Conservation (phyloP, 2,888 invertebrate species). For the Bibio marci region DNA sequence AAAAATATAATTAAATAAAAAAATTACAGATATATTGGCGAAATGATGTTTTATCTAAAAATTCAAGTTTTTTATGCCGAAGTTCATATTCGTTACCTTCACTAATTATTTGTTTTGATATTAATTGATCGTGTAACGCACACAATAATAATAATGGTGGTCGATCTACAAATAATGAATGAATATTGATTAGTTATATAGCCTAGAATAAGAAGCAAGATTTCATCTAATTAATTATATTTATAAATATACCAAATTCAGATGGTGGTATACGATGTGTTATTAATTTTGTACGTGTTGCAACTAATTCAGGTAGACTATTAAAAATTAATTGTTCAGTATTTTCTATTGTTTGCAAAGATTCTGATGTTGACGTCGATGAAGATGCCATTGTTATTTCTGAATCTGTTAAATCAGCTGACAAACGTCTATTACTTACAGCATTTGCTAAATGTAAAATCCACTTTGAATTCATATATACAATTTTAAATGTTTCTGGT, state of each 20-base stretch:
- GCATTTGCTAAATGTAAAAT: conserved; percentile 18
- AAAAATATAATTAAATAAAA: conserved; percentile 1
- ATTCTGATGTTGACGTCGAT: too few relatives aligned
- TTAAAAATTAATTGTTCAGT: too few relatives aligned
- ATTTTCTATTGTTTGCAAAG: too few relatives aligned
- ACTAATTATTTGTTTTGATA: conserved; percentile 24
- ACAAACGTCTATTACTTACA: conserved; percentile 10
- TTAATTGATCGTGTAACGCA: conserved; percentile 25
- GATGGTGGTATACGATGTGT: conserved; percentile 55
- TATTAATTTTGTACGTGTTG: conserved; percentile 20
- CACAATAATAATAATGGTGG: conserved; percentile 24
- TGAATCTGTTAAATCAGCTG: too few relatives aligned
- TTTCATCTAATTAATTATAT: neutral
- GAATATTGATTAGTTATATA: conserved; percentile 3
- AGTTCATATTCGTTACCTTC: conserved; percentile 23
- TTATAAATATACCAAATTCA: conserved; percentile 50
- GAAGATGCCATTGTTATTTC: too few relatives aligned
- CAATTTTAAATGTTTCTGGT: conserved; percentile 50
- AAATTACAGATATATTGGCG: conserved; percentile 24
- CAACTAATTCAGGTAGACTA: conserved; percentile 21
- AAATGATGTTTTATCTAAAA: conserved; percentile 24
- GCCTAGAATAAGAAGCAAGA: neutral
- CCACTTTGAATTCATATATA: conserved; percentile 19
- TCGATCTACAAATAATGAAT: conserved; percentile 16
- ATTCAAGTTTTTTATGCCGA: conserved; percentile 23